phyloP scores from a whole-genome alignment of 2,797 vertebrate species.

The Mormyrops boulengeri region DNA sequence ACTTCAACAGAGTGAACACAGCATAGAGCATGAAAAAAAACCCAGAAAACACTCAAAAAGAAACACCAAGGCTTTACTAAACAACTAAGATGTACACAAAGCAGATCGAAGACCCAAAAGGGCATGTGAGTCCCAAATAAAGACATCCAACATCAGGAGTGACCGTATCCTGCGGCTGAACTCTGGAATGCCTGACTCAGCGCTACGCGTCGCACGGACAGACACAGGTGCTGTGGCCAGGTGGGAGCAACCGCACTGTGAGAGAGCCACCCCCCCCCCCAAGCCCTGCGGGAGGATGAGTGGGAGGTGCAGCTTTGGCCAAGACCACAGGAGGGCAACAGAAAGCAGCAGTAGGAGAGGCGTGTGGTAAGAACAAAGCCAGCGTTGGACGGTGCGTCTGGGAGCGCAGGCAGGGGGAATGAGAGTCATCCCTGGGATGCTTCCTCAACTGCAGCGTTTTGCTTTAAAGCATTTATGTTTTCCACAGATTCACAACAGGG shows the following conservation, averaged over 20 bases:
- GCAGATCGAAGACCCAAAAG: neutral
- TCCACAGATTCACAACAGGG: conserved; percentile 32
- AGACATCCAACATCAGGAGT: neutral
- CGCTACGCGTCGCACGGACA: neutral
- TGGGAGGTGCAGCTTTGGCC: neutral
- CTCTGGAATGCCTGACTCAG: neutral
- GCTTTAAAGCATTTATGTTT: conserved; percentile 41
- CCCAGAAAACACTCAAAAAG: neutral
- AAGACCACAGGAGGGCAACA: neutral
- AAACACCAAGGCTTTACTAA: neutral
- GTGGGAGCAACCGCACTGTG: neutral
- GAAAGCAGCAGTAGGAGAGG: neutral
- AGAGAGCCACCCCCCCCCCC: neutral
- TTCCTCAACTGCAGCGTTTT: conserved; percentile 32
- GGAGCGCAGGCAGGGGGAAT: conserved; percentile 22
- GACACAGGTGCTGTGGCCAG: too few relatives aligned
- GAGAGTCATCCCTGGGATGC: conserved; percentile 18
- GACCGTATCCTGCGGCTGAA: neutral
- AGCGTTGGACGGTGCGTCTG: neutral
- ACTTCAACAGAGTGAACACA: neutral
- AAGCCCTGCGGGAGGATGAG: too few relatives aligned
- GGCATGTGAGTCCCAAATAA: neutral
- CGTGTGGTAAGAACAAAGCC: neutral
- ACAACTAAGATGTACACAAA: neutral
- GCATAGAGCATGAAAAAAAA: neutral